Conservation (phyloP, 2,113 vertebrate species). For the Phycodurus eques region DNA sequence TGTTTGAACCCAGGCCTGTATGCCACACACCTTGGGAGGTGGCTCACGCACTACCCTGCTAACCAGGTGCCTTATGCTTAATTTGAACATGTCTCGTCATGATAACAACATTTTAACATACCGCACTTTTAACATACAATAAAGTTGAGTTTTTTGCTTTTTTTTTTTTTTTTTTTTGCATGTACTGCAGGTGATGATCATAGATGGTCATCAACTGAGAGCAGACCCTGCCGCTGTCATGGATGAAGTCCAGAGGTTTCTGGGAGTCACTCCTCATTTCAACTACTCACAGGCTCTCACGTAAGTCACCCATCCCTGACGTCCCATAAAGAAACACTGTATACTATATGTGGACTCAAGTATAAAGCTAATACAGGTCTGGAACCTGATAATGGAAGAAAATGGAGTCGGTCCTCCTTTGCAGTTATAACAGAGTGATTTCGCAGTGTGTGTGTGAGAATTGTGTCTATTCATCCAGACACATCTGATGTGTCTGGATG, state of each 20-base stretch:
- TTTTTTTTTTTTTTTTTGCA: constrained; percentile 3
- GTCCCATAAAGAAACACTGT: not conserved
- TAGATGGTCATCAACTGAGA: constrained; percentile 94
- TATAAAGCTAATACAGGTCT: not conserved
- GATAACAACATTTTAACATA: not conserved
- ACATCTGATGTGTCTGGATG: not conserved
- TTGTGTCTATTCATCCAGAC: not conserved
- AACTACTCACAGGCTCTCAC: constrained; percentile 95
- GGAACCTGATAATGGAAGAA: not conserved
- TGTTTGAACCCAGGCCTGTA: constrained; percentile 91
- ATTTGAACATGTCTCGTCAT: not conserved
- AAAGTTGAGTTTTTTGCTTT: too few species aligned
- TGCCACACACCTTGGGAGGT: constrained; percentile 87
- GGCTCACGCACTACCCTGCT: constrained; percentile 87
- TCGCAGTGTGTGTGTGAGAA: not conserved
- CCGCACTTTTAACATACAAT: not conserved
- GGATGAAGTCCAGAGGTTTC: constrained; percentile 96
- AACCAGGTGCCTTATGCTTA: constrained; percentile 78
- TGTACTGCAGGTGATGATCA: constrained; percentile 83
- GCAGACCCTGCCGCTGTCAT: constrained; percentile 88
- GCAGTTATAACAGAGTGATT: not conserved
- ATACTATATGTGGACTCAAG: not conserved
- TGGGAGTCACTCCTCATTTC: constrained; percentile 90
- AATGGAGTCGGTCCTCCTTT: not conserved
- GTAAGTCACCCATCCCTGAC: constrained; percentile 70